A percentile compares a stretch with the other conserved stretches of the same genome.
These are phyloP conservation scores for Araneus ventricosus DNA, from an alignment of 1,140 invertebrate genomes.

Conservation along the genomic window DNA sequence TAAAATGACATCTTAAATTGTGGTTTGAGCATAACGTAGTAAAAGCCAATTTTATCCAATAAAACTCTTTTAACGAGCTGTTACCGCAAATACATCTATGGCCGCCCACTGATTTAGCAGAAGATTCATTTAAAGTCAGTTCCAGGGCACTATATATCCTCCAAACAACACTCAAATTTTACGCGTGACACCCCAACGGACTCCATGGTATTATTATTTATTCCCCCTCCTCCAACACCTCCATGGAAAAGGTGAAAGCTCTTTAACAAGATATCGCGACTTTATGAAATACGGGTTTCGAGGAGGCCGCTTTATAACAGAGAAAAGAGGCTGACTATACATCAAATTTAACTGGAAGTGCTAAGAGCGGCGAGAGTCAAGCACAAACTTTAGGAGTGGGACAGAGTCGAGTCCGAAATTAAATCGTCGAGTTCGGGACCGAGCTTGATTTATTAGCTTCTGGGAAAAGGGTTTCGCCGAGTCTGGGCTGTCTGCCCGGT, in stretches of 20 bases:
- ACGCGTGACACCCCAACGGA: background rate
- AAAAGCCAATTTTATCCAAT: too few relatives aligned
- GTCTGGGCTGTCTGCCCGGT: background rate
- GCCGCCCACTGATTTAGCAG: background rate
- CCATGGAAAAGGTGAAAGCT: background rate
- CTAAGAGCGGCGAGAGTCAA: background rate
- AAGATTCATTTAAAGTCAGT: slow-evolving; percentile 2
- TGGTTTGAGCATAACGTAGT: too few relatives aligned
- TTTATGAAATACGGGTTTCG: slow-evolving; percentile 62
- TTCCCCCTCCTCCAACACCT: background rate
- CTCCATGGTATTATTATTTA: slow-evolving; percentile 21
- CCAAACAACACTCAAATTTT: slow-evolving; percentile 29
- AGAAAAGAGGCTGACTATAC: background rate
- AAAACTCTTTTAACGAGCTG: background rate
- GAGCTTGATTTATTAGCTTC: slow-evolving; percentile 59
- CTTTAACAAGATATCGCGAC: slow-evolving; percentile 57
- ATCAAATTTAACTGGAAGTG: slow-evolving; percentile 66
- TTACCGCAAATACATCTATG: background rate
- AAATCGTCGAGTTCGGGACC: slow-evolving; percentile 65
- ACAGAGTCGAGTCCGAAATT: slow-evolving; percentile 41
- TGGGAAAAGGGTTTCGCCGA: slow-evolving; percentile 41
- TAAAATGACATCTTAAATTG: too few relatives aligned
- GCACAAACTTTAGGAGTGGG: background rate
- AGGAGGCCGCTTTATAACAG: slow-evolving; percentile 37
- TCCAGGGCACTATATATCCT: background rate